These are phyloP conservation scores for Halictus ligatus DNA, from an alignment of 2,888 invertebrate species.

Conservation along the genomic window DNA sequence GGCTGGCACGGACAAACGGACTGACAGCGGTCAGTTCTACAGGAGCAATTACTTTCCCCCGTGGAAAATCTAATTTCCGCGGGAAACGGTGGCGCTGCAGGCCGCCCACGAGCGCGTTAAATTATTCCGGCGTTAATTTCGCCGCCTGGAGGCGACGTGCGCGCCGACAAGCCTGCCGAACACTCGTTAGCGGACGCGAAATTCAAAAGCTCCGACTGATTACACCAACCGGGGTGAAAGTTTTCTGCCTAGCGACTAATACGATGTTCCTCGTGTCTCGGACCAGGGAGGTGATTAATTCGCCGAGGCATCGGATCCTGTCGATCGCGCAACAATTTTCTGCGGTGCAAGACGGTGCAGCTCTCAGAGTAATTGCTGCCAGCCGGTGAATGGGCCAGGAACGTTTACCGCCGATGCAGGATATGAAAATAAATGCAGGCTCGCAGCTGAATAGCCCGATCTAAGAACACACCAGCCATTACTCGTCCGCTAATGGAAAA, in stretches of 20 bases:
- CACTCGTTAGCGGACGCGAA: slow-evolving; percentile 53
- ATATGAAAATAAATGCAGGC: slow-evolving; percentile 48
- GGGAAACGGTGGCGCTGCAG: slow-evolving; percentile 21
- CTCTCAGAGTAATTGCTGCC: slow-evolving; percentile 62
- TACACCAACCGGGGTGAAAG: slow-evolving; percentile 36
- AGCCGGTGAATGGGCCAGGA: slow-evolving; percentile 31
- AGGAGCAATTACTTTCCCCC: slow-evolving; percentile 54
- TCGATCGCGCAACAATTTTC: slow-evolving; percentile 55
- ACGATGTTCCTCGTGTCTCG: background rate
- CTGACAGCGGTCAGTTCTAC: slow-evolving; percentile 25
- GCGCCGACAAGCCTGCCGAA: slow-evolving; percentile 35
- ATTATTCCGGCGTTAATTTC: slow-evolving; percentile 53
- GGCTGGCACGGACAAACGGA: background rate
- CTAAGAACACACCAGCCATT: slow-evolving; percentile 17
- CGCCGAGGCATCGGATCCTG: slow-evolving; percentile 22
- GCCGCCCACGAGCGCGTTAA: slow-evolving; percentile 54
- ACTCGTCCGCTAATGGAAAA: slow-evolving; percentile 28
- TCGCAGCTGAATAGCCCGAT: slow-evolving; percentile 16
- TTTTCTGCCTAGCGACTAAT: slow-evolving; percentile 23
- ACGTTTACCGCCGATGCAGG: slow-evolving; percentile 25
- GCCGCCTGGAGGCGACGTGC: slow-evolving; percentile 45
- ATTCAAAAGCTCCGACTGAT: slow-evolving; percentile 59
- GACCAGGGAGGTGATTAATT: background rate
- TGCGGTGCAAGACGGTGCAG: slow-evolving; percentile 26
- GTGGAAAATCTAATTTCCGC: slow-evolving; percentile 46